A percentile compares a stretch with the other conserved stretches of the same genome.
These are phyloP conservation scores for Drosophila merina DNA, from an alignment of 2,888 invertebrate genomes.

Conservation along the genomic window DNA sequence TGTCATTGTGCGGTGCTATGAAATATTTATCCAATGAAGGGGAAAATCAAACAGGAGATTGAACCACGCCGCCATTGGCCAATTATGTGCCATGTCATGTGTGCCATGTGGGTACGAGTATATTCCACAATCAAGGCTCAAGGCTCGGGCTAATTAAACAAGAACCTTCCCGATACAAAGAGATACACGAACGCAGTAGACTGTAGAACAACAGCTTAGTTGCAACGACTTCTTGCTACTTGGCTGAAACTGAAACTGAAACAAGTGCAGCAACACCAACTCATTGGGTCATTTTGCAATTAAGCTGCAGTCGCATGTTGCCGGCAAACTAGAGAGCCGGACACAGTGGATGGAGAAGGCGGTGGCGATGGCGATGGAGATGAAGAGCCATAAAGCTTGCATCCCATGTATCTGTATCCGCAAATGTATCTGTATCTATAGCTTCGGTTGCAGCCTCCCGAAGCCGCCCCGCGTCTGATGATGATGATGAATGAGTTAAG, in stretches of 20 bases:
- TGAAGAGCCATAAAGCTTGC: slow-evolving; percentile 25
- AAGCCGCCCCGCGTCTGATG: slow-evolving; percentile 51
- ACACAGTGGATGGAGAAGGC: background rate
- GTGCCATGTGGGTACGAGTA: slow-evolving; percentile 58
- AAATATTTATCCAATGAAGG: slow-evolving; percentile 66
- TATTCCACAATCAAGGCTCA: slow-evolving; percentile 64
- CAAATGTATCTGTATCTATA: slow-evolving; percentile 21
- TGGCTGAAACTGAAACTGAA: slow-evolving; percentile 6
- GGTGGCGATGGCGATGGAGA: background rate
- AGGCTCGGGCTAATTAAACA: slow-evolving; percentile 69
- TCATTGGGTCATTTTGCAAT: slow-evolving; percentile 75
- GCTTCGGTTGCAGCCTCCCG: slow-evolving; percentile 14
- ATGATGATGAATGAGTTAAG: slow-evolving; percentile 77
- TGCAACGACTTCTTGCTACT: slow-evolving; percentile 26
- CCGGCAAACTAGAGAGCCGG: slow-evolving; percentile 18
- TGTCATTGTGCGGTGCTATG: slow-evolving; percentile 36
- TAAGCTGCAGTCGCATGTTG: slow-evolving; percentile 67
- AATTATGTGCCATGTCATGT: slow-evolving; percentile 72
- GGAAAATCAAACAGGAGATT: slow-evolving; percentile 71
- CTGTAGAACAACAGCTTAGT: slow-evolving; percentile 18
- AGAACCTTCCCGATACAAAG: slow-evolving; percentile 28
- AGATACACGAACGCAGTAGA: slow-evolving; percentile 2
- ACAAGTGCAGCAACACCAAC: slow-evolving; percentile 26
- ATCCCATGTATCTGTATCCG: slow-evolving; percentile 38
- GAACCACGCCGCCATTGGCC: slow-evolving; percentile 47